Base-by-base conservation (phyloP, 2,113 vertebrate species). In the Leucopsar rothschildi region DNA sequence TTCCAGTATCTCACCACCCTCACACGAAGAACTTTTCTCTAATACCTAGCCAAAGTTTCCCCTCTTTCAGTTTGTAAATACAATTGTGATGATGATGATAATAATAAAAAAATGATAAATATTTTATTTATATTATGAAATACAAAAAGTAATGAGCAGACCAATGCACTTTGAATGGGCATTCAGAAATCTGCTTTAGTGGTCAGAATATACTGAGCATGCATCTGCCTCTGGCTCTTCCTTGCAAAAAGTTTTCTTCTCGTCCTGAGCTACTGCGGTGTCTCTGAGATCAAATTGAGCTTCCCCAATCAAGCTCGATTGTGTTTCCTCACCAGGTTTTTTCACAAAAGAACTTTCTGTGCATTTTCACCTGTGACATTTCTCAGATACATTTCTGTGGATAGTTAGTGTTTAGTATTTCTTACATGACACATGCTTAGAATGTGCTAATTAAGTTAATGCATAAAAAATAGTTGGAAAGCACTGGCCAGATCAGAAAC, bases 181-280 rank as follows among this genome's bases (percentile, higher is more conserved):
- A 56, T 47, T 72, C 49, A 56, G 80, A 39, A 71, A 39, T 68
- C 57, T 33, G 15, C 23, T 73, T 68, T 31, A 76, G 50, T 24
- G 31, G 33, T 69, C 37, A 83, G 35, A 72, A 77, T 52, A 44
- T 19, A 44, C 16, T 40, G 45, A 14, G 13, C 35, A 40, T 44
- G 29, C 18, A 39, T 56, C 44, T 88, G 29, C 44, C 23, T 50
- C 22, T 35, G 23, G 12, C 6, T 76, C 15, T 80, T 72, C 21
- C 76, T 80, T 80, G 27, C 21, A 59, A 68, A 45, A 88, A 9
- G 10, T 39, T 35, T 52, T 69, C 28, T n/a, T 60, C 44, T 72
- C 0, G 0, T 55, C 19, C 52, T 70, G 40, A 53, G n/a, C 37
- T 66, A 20, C 39, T 59, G 9, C 52, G 40, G 10, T 5, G 19